A percentile compares a stretch with the other conserved stretches of the same genome.
phyloP scores from a whole-genome alignment of 2,888 invertebrate species.

The Xestia rhomboidea region DNA sequence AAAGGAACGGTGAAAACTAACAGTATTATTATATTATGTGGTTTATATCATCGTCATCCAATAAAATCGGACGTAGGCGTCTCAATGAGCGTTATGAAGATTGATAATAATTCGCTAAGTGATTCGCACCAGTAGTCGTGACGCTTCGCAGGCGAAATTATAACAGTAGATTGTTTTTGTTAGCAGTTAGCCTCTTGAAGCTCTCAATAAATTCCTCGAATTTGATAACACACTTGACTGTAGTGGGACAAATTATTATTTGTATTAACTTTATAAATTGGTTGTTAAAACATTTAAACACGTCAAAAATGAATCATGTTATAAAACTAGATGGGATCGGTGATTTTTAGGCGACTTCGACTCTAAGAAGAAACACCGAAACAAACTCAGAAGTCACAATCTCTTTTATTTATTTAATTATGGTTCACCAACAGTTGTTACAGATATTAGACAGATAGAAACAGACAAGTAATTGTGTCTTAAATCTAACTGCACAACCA shows the following conservation, averaged over 20 bases:
- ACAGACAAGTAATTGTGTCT: too few species aligned
- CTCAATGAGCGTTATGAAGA: conserved; percentile 7
- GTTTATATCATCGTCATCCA: not conserved
- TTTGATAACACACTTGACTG: not conserved
- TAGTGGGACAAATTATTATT: not conserved
- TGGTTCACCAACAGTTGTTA: too few species aligned
- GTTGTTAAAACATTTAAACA: not conserved
- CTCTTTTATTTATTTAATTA: too few species aligned
- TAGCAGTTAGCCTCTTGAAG: not conserved
- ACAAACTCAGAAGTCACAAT: not conserved
- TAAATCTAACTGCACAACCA: too few species aligned
- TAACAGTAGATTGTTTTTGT: not conserved
- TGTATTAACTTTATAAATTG: not conserved
- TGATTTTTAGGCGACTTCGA: not conserved
- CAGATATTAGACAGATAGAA: too few species aligned
- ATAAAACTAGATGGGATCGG: not conserved
- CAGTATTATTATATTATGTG: not conserved
- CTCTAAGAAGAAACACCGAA: not conserved
- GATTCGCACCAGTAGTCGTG: not conserved
- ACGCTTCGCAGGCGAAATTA: not conserved
- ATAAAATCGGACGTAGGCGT: not conserved
- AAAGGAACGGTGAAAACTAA: not conserved
- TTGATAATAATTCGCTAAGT: conserved; percentile 3
- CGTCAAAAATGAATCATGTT: not conserved
- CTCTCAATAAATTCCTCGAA: not conserved